phyloP scores from a whole-genome alignment of 2,797 vertebrate species.

The Sardinella longiceps region DNA sequence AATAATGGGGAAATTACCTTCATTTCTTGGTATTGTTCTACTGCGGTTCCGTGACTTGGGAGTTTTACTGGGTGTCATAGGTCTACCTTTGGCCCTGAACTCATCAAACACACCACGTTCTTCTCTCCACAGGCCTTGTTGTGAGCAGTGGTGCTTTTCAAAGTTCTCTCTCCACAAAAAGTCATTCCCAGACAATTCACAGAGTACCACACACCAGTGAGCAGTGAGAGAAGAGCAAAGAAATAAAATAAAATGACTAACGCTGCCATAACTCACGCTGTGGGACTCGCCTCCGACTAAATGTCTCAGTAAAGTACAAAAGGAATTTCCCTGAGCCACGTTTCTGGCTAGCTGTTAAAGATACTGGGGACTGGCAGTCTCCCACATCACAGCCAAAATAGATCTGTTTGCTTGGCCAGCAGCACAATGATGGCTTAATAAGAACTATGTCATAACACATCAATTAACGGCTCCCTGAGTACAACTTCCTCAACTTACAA shows the following conservation, averaged over 20 bases:
- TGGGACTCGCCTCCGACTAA: background rate
- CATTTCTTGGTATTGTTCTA: too few relatives aligned
- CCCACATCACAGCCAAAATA: background rate
- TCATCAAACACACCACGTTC: background rate
- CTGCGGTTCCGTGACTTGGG: background rate
- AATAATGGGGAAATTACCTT: too few relatives aligned
- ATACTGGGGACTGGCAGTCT: background rate
- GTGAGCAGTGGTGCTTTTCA: background rate
- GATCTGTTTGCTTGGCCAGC: background rate
- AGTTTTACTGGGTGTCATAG: background rate
- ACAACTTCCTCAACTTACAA: background rate
- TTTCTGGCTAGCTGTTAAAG: background rate
- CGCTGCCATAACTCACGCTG: background rate
- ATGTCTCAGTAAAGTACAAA: background rate
- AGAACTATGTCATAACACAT: background rate
- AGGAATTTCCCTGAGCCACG: background rate
- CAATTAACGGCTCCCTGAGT: background rate
- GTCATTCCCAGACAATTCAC: background rate
- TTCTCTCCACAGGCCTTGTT: background rate
- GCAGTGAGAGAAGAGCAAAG: background rate
- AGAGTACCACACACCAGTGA: background rate
- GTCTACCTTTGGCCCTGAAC: background rate
- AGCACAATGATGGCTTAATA: background rate
- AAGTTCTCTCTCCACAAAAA: background rate
- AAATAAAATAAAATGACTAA: background rate